phyloP scores from a whole-genome alignment of 2,888 invertebrate genomes.

The Mythimna impura region DNA sequence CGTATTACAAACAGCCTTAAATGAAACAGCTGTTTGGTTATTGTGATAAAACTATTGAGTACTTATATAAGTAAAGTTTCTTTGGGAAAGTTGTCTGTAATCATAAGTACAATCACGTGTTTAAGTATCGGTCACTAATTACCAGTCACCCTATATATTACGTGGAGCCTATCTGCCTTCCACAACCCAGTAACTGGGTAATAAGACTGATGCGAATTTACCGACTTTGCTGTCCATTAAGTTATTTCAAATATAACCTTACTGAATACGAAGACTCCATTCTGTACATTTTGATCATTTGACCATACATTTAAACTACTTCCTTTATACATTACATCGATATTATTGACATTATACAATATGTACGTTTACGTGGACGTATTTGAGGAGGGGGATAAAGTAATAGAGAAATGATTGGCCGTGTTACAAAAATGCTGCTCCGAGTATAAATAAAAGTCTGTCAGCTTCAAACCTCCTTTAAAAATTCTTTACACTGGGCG shows the following conservation, averaged over 20 bases:
- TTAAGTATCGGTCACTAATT: no score
- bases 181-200: no score
- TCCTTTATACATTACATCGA: conserved; percentile 43
- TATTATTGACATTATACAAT: conserved; percentile 51
- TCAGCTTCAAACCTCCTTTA: background rate
- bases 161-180: no score
- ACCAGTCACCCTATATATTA: no score
- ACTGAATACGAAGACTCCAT: conserved; percentile 26
- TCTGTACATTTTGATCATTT: conserved; percentile 43
- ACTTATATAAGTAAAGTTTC: no score
- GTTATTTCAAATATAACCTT: conserved; percentile 1
- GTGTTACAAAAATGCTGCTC: background rate
- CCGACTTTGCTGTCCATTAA: background rate
- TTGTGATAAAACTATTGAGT: no score
- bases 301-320: conserved; percentile 23
- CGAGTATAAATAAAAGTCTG: background rate
- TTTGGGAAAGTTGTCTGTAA: no score
- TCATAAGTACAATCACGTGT: no score
- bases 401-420: background rate
- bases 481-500: background rate
- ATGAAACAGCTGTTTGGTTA: no score
- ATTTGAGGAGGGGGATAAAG: background rate
- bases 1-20: no score
- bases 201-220: background rate
- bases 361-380: conserved; percentile 29